phyloP scores from a whole-genome alignment of 2,888 invertebrate genomes.

The Prostheceraeus crozeri region DNA sequence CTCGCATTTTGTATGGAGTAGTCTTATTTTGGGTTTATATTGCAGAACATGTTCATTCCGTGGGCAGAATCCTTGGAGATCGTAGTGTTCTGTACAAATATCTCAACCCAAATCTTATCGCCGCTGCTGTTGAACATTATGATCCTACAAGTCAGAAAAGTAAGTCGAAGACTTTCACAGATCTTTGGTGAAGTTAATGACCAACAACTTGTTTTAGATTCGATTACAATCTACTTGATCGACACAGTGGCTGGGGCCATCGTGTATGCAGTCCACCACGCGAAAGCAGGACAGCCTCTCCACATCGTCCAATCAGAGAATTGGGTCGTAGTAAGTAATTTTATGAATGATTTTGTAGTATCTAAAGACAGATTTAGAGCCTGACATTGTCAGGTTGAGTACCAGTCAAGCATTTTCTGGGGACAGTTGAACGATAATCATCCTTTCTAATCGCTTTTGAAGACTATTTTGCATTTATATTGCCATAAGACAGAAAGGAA shows the following conservation, averaged over 20 bases:
- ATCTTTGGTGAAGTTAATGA: no score
- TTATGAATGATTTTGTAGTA: no score
- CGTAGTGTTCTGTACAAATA: constrained; percentile 96
- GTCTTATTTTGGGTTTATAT: constrained; percentile 26
- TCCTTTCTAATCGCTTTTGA: no score
- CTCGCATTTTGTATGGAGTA: no score
- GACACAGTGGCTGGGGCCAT: constrained; percentile 84
- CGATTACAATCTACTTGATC: constrained; percentile 72
- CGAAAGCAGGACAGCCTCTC: constrained; percentile 73
- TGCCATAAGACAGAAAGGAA: no score
- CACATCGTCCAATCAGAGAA: constrained; percentile 90
- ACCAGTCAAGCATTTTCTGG: no score
- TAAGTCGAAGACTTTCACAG: constrained; percentile 4
- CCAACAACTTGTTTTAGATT: no score
- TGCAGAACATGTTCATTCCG: constrained; percentile 70
- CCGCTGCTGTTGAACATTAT: constrained; percentile 70
- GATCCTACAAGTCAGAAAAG: constrained; percentile 56
- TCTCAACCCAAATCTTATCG: constrained; percentile 88
- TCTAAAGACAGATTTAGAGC: no score
- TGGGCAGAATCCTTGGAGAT: constrained; percentile 86
- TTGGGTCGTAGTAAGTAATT: constrained; percentile 69
- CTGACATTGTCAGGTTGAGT: no score
- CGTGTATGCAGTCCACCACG: constrained; percentile 74
- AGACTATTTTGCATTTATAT: no score
- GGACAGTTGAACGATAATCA: no score